Conservation (phyloP, 2,797 vertebrate species). For the Enteromius treurensis region DNA sequence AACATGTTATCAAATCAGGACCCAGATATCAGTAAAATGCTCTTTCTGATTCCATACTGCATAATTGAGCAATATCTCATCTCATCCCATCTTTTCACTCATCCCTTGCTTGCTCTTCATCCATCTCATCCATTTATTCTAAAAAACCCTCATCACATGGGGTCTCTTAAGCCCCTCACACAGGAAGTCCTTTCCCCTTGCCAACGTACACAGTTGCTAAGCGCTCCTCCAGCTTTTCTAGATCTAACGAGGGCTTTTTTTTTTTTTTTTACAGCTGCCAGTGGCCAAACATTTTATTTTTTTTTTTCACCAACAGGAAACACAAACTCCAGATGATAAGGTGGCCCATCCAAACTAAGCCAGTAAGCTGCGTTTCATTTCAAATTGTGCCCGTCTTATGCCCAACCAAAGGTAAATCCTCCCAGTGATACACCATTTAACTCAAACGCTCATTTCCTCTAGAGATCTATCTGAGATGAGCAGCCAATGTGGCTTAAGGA, state of each 20-base stretch:
- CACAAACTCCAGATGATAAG: conserved; percentile 32
- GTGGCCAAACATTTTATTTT: not conserved
- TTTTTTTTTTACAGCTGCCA: conserved; percentile 1
- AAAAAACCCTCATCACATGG: conserved; percentile 24
- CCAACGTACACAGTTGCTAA: conserved; percentile 13
- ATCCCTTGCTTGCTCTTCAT: conserved; percentile 5
- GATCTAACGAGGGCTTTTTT: conserved; percentile 24
- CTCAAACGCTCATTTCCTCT: conserved; percentile 31
- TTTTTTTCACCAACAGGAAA: not conserved
- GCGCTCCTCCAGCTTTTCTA: not conserved
- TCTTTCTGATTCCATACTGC: not conserved
- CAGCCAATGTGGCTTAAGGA: conserved; percentile 36
- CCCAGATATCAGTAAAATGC: not conserved
- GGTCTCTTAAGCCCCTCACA: conserved; percentile 26
- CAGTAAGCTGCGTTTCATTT: conserved; percentile 40
- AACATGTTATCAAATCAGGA: not conserved
- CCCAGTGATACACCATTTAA: conserved; percentile 46
- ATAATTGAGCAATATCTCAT: not conserved
- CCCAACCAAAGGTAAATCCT: conserved; percentile 30
- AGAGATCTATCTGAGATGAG: conserved; percentile 35
- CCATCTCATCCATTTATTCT: conserved; percentile 11
- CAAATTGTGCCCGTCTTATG: conserved; percentile 19
- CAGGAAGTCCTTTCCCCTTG: conserved; percentile 27
- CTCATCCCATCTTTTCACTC: not conserved
- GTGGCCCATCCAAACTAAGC: conserved; percentile 28